These are phyloP conservation scores for cat (Felis catus) DNA, from an alignment of 2,113 vertebrate genomes.

Conservation along the genomic window DNA sequence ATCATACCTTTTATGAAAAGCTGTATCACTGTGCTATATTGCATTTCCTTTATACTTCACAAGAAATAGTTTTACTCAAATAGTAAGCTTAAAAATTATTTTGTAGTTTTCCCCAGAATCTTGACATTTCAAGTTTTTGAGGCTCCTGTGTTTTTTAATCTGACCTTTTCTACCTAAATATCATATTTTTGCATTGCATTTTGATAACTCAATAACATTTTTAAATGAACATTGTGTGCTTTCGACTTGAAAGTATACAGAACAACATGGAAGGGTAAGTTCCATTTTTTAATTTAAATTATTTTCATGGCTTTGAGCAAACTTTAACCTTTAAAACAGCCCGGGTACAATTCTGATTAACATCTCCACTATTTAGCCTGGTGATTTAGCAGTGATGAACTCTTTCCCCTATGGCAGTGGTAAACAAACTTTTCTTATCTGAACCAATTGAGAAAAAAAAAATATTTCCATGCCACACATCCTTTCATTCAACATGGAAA, in stretches of 20 bases:
- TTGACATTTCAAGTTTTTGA: slow-evolving; percentile 78
- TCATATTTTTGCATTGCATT: slow-evolving; percentile 77
- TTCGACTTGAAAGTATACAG: slow-evolving; percentile 33
- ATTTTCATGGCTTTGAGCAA: slow-evolving; percentile 63
- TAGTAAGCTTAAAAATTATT: slow-evolving; percentile 60
- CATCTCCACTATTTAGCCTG: not conserved
- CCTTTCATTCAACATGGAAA: slow-evolving; percentile 22
- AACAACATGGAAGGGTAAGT: slow-evolving; percentile 17
- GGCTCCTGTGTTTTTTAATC: slow-evolving; percentile 46
- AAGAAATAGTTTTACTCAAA: slow-evolving; percentile 54
- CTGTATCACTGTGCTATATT: not conserved
- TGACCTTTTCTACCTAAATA: slow-evolving; percentile 80
- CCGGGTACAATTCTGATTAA: slow-evolving; percentile 56
- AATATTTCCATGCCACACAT: not conserved
- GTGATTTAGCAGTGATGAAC: not conserved
- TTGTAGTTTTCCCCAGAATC: slow-evolving; percentile 53
- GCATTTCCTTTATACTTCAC: not conserved
- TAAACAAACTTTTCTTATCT: not conserved
- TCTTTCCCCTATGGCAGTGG: not conserved
- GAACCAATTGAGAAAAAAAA: slow-evolving; percentile 20
- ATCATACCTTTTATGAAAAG: not conserved
- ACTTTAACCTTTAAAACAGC: slow-evolving; percentile 57
- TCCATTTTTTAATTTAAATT: slow-evolving; percentile 68
- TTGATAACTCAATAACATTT: slow-evolving; percentile 74
- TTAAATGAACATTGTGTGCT: slow-evolving; percentile 58